Evolutionary conservation across 2,888 invertebrate genomes (phyloP), one percentile per base, ranked within the genome.

Genomic region (Troilus luridus): DNA sequence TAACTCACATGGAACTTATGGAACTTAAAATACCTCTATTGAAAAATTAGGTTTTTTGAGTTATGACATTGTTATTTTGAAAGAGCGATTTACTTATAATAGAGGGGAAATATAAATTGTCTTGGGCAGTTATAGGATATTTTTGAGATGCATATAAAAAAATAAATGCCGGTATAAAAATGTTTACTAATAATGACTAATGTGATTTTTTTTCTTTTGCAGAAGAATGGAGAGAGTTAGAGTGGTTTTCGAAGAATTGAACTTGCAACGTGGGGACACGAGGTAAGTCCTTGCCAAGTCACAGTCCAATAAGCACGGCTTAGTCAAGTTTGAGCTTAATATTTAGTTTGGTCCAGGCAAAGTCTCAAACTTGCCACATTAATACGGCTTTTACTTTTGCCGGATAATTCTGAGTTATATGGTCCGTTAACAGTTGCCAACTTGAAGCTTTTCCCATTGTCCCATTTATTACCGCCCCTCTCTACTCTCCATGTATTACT

Each of bases 171-270:
- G 8, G 10, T 1, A 21, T 64, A 64, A 11, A 10, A 0, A 64
- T 21, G 24, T 41, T 77, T 41, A 77, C 41, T 41, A 77, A 41
- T 77, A 77, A 41, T 41, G 41, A 41, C 41, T 41, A 41, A 3
- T 27, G 8, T 8, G 17, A 17, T 41, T 92, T 93, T 93, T 93
- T 93, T 93, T 93, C 92, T 93, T 93, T 96, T 96, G 93, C 96
- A 97, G 97, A 94, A 90, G 91, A 14, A 91, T 96, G 93, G 97
- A 97, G 94, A 95, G 97, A 92, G 97, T 98, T 93, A 96, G 97
- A 94, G 95, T 98, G 93, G 95, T 97, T 27, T 98, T 98, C 94
- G 97, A 98, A 94, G 97, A 97, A 95, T 95, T 97, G 93, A 95
- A 96, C 91, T 95, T 97, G 93, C 96, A 91, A 27, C 88, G 60